Conservation (phyloP, 2,888 invertebrate genomes). For the Caenorhabditis drosophilae region DNA sequence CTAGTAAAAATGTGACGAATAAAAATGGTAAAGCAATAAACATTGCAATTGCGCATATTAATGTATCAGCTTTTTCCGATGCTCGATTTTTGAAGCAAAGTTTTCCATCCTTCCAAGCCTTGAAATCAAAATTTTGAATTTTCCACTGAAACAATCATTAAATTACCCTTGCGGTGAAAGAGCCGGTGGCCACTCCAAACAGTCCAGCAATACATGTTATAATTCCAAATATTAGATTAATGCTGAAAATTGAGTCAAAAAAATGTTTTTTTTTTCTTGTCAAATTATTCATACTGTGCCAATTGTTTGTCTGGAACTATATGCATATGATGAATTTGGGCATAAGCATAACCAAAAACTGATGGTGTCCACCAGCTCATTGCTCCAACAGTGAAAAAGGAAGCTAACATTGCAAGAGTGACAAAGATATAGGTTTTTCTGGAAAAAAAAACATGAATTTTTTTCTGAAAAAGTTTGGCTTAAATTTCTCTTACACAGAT, state of each 20-base stretch:
- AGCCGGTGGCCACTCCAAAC: slow-evolving; percentile 88
- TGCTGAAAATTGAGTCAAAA: slow-evolving; percentile 28
- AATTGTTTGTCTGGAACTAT: slow-evolving; percentile 2
- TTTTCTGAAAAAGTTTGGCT: neutral
- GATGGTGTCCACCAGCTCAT: slow-evolving; percentile 84
- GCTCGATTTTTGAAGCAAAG: slow-evolving; percentile 25
- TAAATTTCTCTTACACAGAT: slow-evolving; percentile 18
- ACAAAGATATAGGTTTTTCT: neutral
- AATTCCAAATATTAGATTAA: slow-evolving; percentile 85
- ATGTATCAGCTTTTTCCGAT: slow-evolving; percentile 70
- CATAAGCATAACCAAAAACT: slow-evolving; percentile 45
- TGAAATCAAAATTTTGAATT: too few species aligned
- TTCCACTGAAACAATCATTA: neutral
- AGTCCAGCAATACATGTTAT: slow-evolving; percentile 91
- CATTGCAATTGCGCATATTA: slow-evolving; percentile 86
- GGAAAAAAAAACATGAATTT: neutral
- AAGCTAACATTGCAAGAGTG: slow-evolving; percentile 68
- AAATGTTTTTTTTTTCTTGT: too few species aligned
- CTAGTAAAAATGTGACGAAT: slow-evolving; percentile 80
- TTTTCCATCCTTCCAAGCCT: slow-evolving; percentile 47
- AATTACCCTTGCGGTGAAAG: slow-evolving; percentile 75
- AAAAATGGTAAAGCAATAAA: slow-evolving; percentile 85
- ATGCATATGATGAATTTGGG: slow-evolving; percentile 11
- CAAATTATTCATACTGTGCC: slow-evolving; percentile 12
- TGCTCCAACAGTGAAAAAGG: slow-evolving; percentile 97